These are phyloP conservation scores for Pristionchus fissidentatus DNA, from an alignment of 2,888 invertebrate genomes.

Conservation along the genomic window DNA sequence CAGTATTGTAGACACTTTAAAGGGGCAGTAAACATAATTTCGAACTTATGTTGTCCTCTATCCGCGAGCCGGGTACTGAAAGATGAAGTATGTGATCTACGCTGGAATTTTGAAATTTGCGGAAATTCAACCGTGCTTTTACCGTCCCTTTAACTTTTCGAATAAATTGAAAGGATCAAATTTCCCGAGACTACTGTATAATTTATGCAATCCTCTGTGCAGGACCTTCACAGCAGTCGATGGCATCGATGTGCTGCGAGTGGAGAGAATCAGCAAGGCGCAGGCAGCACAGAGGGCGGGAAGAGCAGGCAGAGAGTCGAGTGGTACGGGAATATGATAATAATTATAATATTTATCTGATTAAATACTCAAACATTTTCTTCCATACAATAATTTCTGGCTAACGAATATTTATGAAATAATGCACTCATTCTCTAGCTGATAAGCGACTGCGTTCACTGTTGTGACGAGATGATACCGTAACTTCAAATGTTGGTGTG, in stretches of 20 bases:
- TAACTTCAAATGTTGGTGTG: neutral
- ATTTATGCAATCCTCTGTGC: slow-evolving; percentile 44
- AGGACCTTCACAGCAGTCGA: slow-evolving; percentile 67
- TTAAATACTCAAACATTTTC: neutral
- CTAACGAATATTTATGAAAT: neutral
- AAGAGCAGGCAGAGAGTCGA: slow-evolving; percentile 85
- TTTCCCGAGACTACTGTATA: neutral
- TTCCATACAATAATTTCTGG: neutral
- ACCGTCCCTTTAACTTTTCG: too few species aligned
- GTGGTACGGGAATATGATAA: slow-evolving; percentile 24
- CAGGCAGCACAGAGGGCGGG: slow-evolving; percentile 93
- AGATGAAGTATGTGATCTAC: too few species aligned
- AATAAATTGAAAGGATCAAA: too few species aligned
- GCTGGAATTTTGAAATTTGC: too few species aligned
- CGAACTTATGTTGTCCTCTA: too few species aligned
- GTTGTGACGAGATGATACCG: too few species aligned
- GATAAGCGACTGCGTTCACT: too few species aligned
- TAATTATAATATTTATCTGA: neutral
- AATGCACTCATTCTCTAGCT: neutral
- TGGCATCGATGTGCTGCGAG: slow-evolving; percentile 83
- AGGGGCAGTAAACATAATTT: too few species aligned
- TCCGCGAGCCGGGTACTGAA: too few species aligned
- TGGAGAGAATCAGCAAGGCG: slow-evolving; percentile 88
- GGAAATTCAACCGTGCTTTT: too few species aligned
- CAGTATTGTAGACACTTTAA: too few species aligned